Percentiles rank a stretch among this genome's conserved stretches.
Conservation (phyloP, 2,888 invertebrate genomes). For the Girardia tigrina region DNA sequence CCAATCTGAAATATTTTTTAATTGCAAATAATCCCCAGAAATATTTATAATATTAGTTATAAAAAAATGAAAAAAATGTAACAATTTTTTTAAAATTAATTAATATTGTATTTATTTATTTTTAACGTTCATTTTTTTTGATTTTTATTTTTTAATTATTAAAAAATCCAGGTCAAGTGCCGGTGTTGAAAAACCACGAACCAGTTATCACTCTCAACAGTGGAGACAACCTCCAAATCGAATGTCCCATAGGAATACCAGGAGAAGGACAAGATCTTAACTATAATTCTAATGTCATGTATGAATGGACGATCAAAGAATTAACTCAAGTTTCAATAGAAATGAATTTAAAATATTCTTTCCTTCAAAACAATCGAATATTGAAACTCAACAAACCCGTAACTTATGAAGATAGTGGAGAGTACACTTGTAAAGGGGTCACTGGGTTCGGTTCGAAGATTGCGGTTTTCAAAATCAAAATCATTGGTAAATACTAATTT, state of each 20-base stretch:
- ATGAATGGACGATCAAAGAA: conserved; percentile 15
- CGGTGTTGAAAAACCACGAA: background rate
- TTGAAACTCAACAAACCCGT: background rate
- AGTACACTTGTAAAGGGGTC: background rate
- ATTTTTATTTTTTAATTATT: background rate
- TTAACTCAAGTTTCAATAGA: background rate
- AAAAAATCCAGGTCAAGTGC: background rate
- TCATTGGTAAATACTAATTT: background rate
- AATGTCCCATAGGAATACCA: background rate
- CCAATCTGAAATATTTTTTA: background rate
- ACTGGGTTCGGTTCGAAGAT: background rate
- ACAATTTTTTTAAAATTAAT: too few relatives aligned
- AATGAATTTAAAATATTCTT: conserved; percentile 4
- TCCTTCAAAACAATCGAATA: conserved; percentile 14
- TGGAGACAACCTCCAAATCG: background rate
- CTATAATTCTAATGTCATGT: background rate
- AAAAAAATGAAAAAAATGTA: background rate
- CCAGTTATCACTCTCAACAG: background rate
- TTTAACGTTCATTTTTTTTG: too few relatives aligned
- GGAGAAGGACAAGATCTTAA: background rate
- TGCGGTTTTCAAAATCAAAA: background rate
- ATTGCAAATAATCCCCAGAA: background rate
- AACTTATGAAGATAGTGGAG: background rate
- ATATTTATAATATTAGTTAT: background rate
- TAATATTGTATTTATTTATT: too few relatives aligned